Evolutionary conservation across 2,888 invertebrate genomes (phyloP), one percentile per base, ranked within the genome.

Genomic region (Thera obeliscata): DNA sequence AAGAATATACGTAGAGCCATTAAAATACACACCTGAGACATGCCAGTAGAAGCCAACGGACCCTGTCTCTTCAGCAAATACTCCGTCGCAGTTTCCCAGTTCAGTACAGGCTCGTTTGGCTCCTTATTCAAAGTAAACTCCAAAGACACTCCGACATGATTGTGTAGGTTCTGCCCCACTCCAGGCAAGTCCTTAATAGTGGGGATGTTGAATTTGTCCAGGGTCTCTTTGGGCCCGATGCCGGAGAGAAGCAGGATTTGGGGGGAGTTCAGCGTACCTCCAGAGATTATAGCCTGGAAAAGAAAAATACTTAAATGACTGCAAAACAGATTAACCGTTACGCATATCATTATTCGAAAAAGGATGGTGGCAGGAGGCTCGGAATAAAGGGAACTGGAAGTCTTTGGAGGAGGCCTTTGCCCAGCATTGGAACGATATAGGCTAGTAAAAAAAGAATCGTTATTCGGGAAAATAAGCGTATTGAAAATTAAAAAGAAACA

Each of bases 161-260:
- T 96, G 67, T 96, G 96, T 0, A 96, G 85, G 78, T 96, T 96
- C 78, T 95, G 94, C 0, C 96, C 96, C 0, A 96, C 96, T 0
- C 96, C 96, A 0, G 95, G 96, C 33, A 96, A 85, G 70, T 96
- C 94, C 70, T 94, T 94, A 38, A 95, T 88, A 8, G 95, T 91
- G 4, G 94, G 94, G 41, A 96, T 94, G 64, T 95, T 94, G 66
- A 95, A 94, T 65, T 91, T 90, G 56, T 94, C 86, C 2, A 96
- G 85, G 56, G 95, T 95, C 5, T 94, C 91, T 76, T 91, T 94
- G 0, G 96, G 95, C 0, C 96, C 96, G 6, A 96, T 93, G 8
- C 96, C 96, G 0, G 96, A 96, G 2, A 95, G 91, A 2, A 96
- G 80, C 2, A 96, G 90, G 9, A 96, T 86, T 86, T 96, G 95